Conservation (phyloP, 2,888 invertebrate species). For the Glaucopsyche alexis region DNA sequence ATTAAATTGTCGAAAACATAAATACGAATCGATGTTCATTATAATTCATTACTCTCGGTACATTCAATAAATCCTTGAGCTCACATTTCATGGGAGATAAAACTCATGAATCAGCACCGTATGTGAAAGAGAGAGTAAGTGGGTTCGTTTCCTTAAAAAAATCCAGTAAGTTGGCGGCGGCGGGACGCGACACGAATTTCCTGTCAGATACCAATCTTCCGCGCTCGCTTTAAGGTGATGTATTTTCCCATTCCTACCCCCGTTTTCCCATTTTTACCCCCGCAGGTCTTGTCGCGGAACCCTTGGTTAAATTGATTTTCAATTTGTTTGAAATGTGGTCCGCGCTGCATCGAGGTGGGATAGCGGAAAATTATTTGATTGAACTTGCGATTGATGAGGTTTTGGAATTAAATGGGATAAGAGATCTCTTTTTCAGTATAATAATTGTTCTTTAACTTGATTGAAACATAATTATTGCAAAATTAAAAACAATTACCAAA, state of each 20-base stretch:
- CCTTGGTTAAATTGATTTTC: constrained; percentile 76
- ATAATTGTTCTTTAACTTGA: too few species aligned
- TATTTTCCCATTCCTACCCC: constrained; percentile 76
- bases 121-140: constrained; percentile 68
- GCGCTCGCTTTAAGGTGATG: constrained; percentile 78
- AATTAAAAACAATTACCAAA: too few species aligned
- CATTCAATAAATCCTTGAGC: constrained; percentile 68
- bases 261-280: constrained; percentile 52
- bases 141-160: constrained; percentile 70
- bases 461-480: too few species aligned
- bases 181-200: constrained; percentile 75
- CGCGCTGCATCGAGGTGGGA: constrained; percentile 69
- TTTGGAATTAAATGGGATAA: constrained; percentile 54
- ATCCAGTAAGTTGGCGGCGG: constrained; percentile 59
- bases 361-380: constrained; percentile 72
- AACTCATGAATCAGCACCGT: constrained; percentile 77
- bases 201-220: constrained; percentile 78
- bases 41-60: constrained; percentile 63
- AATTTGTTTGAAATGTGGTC: constrained; percentile 78
- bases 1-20: not conserved
- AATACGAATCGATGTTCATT: constrained; percentile 43
- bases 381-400: constrained; percentile 63
- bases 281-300: constrained; percentile 46
- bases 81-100: constrained; percentile 77
- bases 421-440: not conserved